Conservation (phyloP, 1,140 invertebrate species). For the Contarinia nasturtii region DNA sequence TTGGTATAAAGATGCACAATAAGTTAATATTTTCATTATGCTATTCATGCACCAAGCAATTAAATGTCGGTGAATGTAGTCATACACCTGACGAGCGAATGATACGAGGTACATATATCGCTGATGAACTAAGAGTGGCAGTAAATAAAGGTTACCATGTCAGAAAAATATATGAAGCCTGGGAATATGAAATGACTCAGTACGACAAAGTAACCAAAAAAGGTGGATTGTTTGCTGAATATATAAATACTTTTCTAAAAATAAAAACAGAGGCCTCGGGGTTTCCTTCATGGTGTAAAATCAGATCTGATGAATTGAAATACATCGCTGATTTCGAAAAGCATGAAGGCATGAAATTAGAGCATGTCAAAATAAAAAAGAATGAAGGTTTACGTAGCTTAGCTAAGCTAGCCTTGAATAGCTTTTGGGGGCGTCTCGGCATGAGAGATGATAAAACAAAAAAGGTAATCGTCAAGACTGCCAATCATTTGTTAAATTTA, state of each 20-base stretch:
- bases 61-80: conserved; percentile 5
- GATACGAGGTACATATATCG: conserved; percentile 20
- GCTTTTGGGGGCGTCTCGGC: neutral
- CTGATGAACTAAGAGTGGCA: conserved; percentile 20
- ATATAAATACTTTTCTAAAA: conserved; percentile 18
- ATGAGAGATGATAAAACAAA: neutral
- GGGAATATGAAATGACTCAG: neutral
- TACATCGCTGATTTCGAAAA: neutral
- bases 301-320: neutral
- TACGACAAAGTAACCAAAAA: conserved; percentile 7
- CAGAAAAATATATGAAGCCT: neutral
- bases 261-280: conserved; percentile 18
- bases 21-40: neutral
- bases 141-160: conserved; percentile 14
- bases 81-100: conserved; percentile 15
- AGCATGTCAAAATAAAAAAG: neutral
- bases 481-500: neutral
- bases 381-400: too few species aligned
- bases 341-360: neutral
- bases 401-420: neutral
- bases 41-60: neutral
- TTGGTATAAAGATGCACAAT: neutral
- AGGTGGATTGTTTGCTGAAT: conserved; percentile 13
- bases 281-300: conserved; percentile 14
- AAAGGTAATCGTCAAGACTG: neutral